Evolutionary conservation across 1,140 invertebrate genomes (phyloP).

Genomic region (Zelostemma sp.): DNA sequence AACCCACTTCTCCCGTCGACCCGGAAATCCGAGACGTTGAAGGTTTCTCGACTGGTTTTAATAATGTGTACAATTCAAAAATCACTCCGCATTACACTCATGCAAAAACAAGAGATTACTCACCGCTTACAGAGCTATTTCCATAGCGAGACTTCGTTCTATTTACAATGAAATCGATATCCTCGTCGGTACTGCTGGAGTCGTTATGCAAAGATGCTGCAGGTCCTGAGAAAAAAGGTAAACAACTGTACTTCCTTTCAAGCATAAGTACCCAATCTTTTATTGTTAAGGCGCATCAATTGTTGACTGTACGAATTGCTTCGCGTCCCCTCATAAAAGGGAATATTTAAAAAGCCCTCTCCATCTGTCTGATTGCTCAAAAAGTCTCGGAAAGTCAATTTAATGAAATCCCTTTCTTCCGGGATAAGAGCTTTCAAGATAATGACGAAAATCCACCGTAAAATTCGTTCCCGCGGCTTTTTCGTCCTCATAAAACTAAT

Average conservation of each 20-base stretch:
- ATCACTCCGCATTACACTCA: not conserved
- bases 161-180: constrained; percentile 19
- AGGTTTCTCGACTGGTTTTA: not conserved
- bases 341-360: no score
- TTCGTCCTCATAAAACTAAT: no score
- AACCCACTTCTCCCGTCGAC: not conserved
- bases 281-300: no score
- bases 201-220: constrained; percentile 6
- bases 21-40: not conserved
- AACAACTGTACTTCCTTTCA: no score
- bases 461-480: no score
- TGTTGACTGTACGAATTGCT: no score
- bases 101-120: not conserved
- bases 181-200: constrained; percentile 21
- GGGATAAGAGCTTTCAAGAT: no score
- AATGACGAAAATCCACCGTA: no score
- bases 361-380: no score
- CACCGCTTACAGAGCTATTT: constrained; percentile 3
- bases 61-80: not conserved
- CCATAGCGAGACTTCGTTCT: constrained; percentile 1
- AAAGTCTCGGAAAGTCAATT: no score
- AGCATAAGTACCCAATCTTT: no score
- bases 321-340: no score
- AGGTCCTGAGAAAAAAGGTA: constrained; percentile 8
- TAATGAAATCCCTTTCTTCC: constrained; percentile 7